Conservation (phyloP, 2,888 invertebrate genomes). For the Dasysyrphus tricinctus region DNA sequence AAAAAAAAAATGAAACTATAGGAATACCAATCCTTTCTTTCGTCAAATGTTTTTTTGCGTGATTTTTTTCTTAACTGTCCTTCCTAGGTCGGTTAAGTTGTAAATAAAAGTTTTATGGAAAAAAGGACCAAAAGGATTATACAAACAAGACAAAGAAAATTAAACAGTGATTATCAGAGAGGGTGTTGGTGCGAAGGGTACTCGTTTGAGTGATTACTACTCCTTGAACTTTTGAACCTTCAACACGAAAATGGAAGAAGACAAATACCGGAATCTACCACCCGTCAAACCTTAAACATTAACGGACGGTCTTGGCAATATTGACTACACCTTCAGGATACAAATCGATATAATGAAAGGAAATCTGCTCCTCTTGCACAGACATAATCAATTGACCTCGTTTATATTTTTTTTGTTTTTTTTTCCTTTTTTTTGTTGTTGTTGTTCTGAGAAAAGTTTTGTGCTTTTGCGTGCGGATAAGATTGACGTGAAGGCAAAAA, state of each 20-base stretch:
- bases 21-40: not conserved
- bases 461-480: slow-evolving; percentile 19
- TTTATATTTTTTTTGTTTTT: not conserved
- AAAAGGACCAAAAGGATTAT: slow-evolving; percentile 1
- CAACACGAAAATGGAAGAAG: not conserved
- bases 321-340: slow-evolving; percentile 16
- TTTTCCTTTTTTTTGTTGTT: not conserved
- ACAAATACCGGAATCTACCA: slow-evolving; percentile 11
- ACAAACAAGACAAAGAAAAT: slow-evolving; percentile 18
- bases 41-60: not conserved
- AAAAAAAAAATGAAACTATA: not conserved
- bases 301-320: not conserved
- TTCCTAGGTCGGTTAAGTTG: not conserved
- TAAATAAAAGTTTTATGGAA: not conserved
- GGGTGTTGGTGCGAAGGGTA: not conserved
- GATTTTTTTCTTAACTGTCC: not conserved
- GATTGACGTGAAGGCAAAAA: slow-evolving; percentile 31
- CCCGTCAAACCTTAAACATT: not conserved
- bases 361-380: slow-evolving; percentile 18
- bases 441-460: no score
- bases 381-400: slow-evolving; percentile 39
- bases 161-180: slow-evolving; percentile 15
- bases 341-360: slow-evolving; percentile 41
- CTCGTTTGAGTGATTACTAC: slow-evolving; percentile 28
- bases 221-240: slow-evolving; percentile 30